phyloP scores from a whole-genome alignment of 2,888 invertebrate species.

The Stratiomys singularior region DNA sequence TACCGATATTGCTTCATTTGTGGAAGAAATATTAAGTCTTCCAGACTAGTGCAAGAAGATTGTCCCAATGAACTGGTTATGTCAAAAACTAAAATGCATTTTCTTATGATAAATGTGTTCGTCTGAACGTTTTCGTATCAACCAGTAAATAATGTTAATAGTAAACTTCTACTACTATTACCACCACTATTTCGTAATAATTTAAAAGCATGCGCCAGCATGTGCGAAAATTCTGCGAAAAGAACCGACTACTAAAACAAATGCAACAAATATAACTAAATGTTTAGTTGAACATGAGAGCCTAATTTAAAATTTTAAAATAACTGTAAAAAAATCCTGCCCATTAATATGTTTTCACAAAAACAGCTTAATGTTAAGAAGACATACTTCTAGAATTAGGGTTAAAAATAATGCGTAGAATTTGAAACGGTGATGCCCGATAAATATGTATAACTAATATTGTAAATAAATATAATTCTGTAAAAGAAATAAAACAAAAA shows the following conservation, averaged over 20 bases:
- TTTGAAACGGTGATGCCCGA: background rate
- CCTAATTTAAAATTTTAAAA: background rate
- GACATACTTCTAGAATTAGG: slow-evolving; percentile 25
- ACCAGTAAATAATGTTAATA: background rate
- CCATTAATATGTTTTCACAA: slow-evolving; percentile 15
- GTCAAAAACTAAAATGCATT: slow-evolving; percentile 41
- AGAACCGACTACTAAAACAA: slow-evolving; percentile 13
- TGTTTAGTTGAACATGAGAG: background rate
- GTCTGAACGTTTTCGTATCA: background rate
- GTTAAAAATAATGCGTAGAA: slow-evolving; percentile 18
- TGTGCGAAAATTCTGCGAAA: background rate
- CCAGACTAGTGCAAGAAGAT: slow-evolving; percentile 56
- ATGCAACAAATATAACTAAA: background rate
- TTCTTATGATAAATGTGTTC: slow-evolving; percentile 33
- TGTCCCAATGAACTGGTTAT: slow-evolving; percentile 32
- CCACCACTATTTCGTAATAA: background rate
- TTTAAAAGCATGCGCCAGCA: background rate
- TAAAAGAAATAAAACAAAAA: slow-evolving; percentile 36
- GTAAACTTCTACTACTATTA: background rate
- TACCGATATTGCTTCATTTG: slow-evolving; percentile 84
- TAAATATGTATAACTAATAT: slow-evolving; percentile 27
- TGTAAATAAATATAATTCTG: slow-evolving; percentile 37
- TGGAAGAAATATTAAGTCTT: slow-evolving; percentile 81
- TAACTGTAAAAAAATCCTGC: slow-evolving; percentile 20
- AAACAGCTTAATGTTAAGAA: slow-evolving; percentile 2